Conservation (phyloP, 2,888 invertebrate species). For the Apodemia duryi region DNA sequence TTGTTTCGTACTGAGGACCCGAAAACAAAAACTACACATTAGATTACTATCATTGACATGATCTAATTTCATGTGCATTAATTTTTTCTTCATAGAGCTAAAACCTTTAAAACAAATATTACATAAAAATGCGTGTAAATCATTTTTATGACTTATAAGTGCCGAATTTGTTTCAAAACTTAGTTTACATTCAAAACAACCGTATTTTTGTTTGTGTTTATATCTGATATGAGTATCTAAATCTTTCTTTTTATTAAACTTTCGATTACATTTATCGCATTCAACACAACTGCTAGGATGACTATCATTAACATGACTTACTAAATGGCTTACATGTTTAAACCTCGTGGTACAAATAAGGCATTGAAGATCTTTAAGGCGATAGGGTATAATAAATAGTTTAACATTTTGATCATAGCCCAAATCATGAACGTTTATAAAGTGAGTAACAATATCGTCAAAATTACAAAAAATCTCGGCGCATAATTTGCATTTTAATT, state of each 20-base stretch:
- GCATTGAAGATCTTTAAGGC: conserved; percentile 50
- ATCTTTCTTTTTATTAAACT: conserved; percentile 55
- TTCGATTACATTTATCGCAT: conserved; percentile 53
- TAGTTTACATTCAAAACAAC: conserved; percentile 40
- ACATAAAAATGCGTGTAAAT: conserved; percentile 47
- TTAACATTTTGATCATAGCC: conserved; percentile 51
- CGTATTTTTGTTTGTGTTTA: conserved; percentile 39
- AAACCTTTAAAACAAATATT: conserved; percentile 53
- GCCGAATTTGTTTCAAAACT: conserved; percentile 40
- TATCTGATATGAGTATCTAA: conserved; percentile 49
- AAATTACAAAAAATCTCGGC: conserved; percentile 44
- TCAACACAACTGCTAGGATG: conserved; percentile 54
- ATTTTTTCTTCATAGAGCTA: conserved; percentile 40
- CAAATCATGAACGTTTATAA: conserved; percentile 50
- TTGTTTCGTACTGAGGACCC: conserved; percentile 41
- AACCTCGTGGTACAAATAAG: conserved; percentile 51
- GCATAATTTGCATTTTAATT: conserved; percentile 55
- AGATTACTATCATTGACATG: conserved; percentile 36
- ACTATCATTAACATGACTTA: conserved; percentile 49
- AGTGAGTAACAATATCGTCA: conserved; percentile 51
- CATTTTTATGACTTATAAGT: conserved; percentile 43
- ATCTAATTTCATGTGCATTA: conserved; percentile 49
- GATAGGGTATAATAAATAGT: conserved; percentile 50
- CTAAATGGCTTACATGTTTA: conserved; percentile 49
- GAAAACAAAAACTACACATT: conserved; percentile 48